Evolutionary conservation across 64 coral and sea anemone genomes (phyloP), one percentile per base, ranked within the genome.

Genomic region (Orbicella faveolata): DNA sequence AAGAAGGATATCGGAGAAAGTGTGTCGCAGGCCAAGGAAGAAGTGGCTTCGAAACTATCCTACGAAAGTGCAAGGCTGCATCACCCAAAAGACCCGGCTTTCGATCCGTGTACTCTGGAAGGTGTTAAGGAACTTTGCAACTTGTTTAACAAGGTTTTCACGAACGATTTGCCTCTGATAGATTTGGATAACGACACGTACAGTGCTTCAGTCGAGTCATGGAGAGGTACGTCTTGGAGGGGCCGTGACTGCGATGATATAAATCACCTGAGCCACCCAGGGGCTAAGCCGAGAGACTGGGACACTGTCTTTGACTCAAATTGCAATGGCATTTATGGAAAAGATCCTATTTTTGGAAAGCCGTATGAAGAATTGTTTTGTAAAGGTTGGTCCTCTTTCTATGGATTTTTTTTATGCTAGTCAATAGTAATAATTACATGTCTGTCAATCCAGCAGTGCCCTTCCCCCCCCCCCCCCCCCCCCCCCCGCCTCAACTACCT

Each of bases 301-400:
- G 96, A 99, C 77, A 36, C 91, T 12, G 63, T 83, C 36, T 84
- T 89, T 74, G 96, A 99, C 87, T 92, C 93, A 9, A 99, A 99
- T 78, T 99, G 96, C 63, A 99, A 99, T 91, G 96, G 96, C 26
- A 99, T 99, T 83, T 57, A 75, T 65, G 96, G 96, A 21, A 34
- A 75, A 80, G 88, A 99, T 76, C 69, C 44, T 21, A 51, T 75
- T 15, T 89, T 77, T 65, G 81, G 90, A 44, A 78, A 34, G 88
- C 90, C 90, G n/a, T 93, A 83, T 75, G 96, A 99, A 62, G 85
- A 99, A 21, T 35, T 93, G 36, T 70, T 98, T 44, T 95, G 94
- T 88, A 88, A 89, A 91, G 93, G 94, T 96, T 75, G 6, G 81
- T 83, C 2, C 25, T 74, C 26, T 73, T 4, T 51, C 11, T 34